Base-by-base conservation (phyloP, 2,888 invertebrate species). In the Ectemnius cavifrons region DNA sequence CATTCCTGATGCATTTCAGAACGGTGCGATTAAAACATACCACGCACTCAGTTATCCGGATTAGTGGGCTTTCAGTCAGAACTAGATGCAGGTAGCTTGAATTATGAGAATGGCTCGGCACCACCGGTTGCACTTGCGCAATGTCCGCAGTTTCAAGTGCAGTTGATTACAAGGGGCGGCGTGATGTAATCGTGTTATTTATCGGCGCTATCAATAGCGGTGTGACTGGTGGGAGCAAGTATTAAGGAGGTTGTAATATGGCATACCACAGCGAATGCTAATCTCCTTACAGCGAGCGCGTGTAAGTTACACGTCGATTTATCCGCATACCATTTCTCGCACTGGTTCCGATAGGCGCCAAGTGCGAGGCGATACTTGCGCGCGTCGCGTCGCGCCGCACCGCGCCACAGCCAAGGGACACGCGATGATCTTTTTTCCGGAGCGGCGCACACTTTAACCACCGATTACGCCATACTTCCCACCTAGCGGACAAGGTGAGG, bases 381-480 rank as follows among this genome's bases (percentile, higher is more conserved):
- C 27, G 23, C 49, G 37, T 57, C 45, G 8, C 14, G 46, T 61
- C 47, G 67, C 67, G 66, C 8, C 23, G 0, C 23, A 23, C 63
- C 47, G 67, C 67, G 66, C 8, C 23, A 2, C 23, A 23, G 23
- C 23, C 8, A 2, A 37, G 37, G 8, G 37, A 37, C 37, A 37
- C 37, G 37, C 37, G 37, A 11, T 37, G 37, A 6, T 37, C 37
- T 37, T 37, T 37, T 37, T 37, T 37, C 37, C 37, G 37, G 37
- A 6, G 37, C 37, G 8, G 37, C 37, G 68, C 71, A 45, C 63
- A 60, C 27, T 63, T 71, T 37, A 47, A 57, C 72, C 71, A 37
- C 45, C 75, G 79, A 79, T 83, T 83, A 77, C 80, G 58, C 74
- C 75, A 79, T 71, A 64, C 57, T 79, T 77, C 71, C 71, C 68